Evolutionary conservation across 2,888 invertebrate genomes (phyloP).

Genomic region (Noctua pronuba): DNA sequence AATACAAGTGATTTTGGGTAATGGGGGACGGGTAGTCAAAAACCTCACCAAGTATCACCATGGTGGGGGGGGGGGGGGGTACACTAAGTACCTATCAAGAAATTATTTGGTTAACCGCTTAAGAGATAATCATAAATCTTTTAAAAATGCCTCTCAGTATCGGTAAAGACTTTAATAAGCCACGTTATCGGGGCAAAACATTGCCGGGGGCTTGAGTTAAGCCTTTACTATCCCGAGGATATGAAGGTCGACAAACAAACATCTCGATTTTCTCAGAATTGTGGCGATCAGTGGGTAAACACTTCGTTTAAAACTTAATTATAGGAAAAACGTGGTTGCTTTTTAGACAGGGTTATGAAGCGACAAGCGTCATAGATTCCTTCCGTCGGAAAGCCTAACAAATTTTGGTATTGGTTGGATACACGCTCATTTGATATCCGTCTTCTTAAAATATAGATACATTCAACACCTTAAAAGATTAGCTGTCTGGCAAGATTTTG

Average conservation of each 20-base stretch:
- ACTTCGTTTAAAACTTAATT: neutral
- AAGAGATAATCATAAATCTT: neutral
- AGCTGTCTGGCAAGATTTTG: neutral
- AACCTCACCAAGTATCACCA: too few relatives aligned
- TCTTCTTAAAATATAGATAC: too few relatives aligned
- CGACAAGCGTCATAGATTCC: neutral
- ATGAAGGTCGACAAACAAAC: slow-evolving; percentile 2
- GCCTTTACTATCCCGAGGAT: neutral
- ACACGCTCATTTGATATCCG: too few relatives aligned
- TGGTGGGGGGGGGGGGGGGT: too few relatives aligned
- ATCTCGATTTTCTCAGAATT: slow-evolving; percentile 22
- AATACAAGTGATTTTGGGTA: too few relatives aligned
- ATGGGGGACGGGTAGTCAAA: too few relatives aligned
- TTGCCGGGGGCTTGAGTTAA: neutral
- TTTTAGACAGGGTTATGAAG: neutral
- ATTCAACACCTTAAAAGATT: neutral
- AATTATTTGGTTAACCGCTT: neutral
- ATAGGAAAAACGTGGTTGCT: neutral
- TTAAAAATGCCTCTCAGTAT: neutral
- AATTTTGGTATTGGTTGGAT: too few relatives aligned
- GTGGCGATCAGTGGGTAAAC: neutral
- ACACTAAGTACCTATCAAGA: too few relatives aligned
- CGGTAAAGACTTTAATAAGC: neutral
- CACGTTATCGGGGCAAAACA: neutral
- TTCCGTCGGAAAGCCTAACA: too few relatives aligned